Percentiles rank a stretch among this genome's conserved stretches.
Conservation (phyloP, 2,113 vertebrate species). For the Brachyhypopomus gauderio region DNA sequence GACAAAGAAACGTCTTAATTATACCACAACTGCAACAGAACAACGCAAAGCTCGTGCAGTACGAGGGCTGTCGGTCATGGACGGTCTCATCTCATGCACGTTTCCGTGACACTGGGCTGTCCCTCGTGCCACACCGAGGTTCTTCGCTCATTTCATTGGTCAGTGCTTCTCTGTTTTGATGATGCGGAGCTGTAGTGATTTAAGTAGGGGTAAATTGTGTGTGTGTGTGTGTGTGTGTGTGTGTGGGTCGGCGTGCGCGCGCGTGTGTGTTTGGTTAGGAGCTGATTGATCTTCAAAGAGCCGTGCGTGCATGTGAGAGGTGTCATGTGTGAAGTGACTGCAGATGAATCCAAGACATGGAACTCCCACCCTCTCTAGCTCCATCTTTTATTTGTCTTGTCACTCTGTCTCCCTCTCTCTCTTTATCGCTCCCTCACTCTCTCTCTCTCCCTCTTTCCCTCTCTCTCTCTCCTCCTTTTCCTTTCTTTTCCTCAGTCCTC, state of each 20-base stretch:
- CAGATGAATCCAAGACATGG: slow-evolving; percentile 15
- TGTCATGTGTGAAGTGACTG: slow-evolving; percentile 58
- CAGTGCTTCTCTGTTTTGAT: neutral
- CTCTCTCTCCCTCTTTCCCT: neutral
- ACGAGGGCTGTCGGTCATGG: too few relatives aligned
- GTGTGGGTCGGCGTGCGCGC: neutral
- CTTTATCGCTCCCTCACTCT: neutral
- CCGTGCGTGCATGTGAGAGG: slow-evolving; percentile 50
- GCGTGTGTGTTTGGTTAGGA: neutral
- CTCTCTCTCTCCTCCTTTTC: slow-evolving; percentile 13
- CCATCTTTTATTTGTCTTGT: neutral
- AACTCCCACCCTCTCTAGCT: slow-evolving; percentile 9
- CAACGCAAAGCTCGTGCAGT: too few relatives aligned
- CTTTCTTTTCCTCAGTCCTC: slow-evolving; percentile 28
- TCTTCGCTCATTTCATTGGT: neutral
- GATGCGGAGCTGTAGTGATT: neutral
- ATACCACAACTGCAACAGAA: neutral
- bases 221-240: neutral
- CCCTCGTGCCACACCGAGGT: neutral
- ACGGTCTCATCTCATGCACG: neutral
- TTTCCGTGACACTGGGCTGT: neutral
- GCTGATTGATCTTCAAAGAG: slow-evolving; percentile 36
- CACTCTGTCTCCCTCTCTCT: neutral
- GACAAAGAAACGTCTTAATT: slow-evolving; percentile 2
- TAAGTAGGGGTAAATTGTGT: neutral